Evolutionary conservation across 2,797 vertebrate species (phyloP).

Genomic region (Muscicapa striata): DNA sequence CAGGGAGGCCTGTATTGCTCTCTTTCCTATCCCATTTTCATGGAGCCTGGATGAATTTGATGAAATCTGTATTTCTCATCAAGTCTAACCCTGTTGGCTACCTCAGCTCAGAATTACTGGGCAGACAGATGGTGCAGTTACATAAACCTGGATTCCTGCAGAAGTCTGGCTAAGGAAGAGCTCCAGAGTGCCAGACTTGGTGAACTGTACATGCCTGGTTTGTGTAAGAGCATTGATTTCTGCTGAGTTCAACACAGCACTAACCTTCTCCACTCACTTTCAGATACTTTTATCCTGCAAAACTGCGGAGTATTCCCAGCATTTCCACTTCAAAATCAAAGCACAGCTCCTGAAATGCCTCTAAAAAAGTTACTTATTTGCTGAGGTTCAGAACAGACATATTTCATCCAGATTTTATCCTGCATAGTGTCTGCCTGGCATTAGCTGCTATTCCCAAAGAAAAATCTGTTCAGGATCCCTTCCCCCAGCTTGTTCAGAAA

Average conservation of each 20-base stretch:
- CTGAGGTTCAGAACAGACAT: not conserved
- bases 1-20: rapidly evolving
- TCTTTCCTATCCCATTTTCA: not conserved
- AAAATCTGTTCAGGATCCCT: not conserved
- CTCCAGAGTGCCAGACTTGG: not conserved
- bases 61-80: not conserved
- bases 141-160: constrained; percentile 25
- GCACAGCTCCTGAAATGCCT: not conserved
- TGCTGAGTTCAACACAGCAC: not conserved
- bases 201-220: not conserved
- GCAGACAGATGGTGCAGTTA: constrained; percentile 62
- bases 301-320: not conserved
- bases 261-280: not conserved
- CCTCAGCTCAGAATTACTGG: constrained; percentile 6
- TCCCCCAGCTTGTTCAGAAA: not conserved
- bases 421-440: not conserved
- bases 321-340: not conserved
- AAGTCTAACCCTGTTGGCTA: constrained; percentile 13
- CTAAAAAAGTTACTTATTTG: not conserved
- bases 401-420: not conserved
- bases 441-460: not conserved
- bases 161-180: constrained; percentile 26
- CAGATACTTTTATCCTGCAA: not conserved
- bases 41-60: not conserved
- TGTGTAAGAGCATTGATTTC: not conserved